Base-by-base conservation (phyloP, 2,797 vertebrate genomes). In the Garrulus glandarius region DNA sequence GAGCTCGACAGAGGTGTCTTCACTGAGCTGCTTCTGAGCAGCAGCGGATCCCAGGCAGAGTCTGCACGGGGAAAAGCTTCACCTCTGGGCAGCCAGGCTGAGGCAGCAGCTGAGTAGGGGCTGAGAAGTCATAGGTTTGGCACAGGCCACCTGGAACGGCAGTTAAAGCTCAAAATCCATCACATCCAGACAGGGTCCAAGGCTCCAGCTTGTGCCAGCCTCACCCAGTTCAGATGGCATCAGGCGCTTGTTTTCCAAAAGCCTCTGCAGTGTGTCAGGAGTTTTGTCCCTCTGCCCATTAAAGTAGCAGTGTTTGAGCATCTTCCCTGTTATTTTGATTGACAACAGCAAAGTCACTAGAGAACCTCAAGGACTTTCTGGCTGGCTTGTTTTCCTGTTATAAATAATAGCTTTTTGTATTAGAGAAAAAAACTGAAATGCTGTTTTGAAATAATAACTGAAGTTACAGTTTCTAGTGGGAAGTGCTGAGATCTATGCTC, bases 321-420 rank as follows among this genome's bases (percentile, higher is more conserved):
- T 90, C 83, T 90, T 94, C 41, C 41, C 36, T 84, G 61, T 92
- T 88, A 86, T 67, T 87, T 81, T 92, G 87, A 92, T 81, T 90
- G 92, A 86, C 91, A 87, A 74, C 53, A 78, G 61, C 0, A 1
- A 63, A 89, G 61, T 87, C 77, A 60, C 63, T 41, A 49, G 77
- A 92, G 67, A 84, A 87, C 47, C 30, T 88, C 30, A 57, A 60
- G 59, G 63, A 86, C 60, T 84, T 79, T 88, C 56, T 95, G 11
- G 8, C 61, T 94, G 77, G 44, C 41, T 94, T 94, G 63, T 91
- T 96, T 86, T 86, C 72, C 52, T 95, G 52, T 52, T 90, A 49
- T 4, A 84, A 84, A 56, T 22, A 12, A 3, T 41, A 68, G 63
- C 9, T 75, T 72, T 13, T 69, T 84, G 23, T 71, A 18, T 88